Base-by-base conservation (phyloP, 1,140 invertebrate species). In the Bombus breviceps region DNA sequence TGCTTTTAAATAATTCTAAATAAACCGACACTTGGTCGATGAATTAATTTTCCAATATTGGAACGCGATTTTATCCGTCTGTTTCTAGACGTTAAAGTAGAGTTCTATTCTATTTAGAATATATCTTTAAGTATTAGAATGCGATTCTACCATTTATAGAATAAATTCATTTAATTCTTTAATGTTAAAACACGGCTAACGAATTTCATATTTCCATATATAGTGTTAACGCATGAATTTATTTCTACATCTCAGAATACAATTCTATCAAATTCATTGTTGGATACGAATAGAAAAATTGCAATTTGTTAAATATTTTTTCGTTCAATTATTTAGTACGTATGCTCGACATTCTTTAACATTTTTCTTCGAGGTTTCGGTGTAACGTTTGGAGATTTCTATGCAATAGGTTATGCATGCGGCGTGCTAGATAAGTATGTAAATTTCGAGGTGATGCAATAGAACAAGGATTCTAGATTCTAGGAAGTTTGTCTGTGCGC, bases 351-450 rank as follows among this genome's bases (percentile, higher is more conserved):
- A 13, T 71, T 28, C 25, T 13, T 1, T 0, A 25, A 22, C 22
- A 25, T 28, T 25, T 41, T 72, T n/a, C 39, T 15, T 15, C 4
- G 10, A n/a, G 2, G 15, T 28, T 59, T 28, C 10, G 25, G 13
- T 15, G 39, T 34, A 53, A 74, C 43, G 47, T 22, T 53, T n/a
- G 25, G 39, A 72, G 47, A 75, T 75, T 34, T 34, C 47, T 25
- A 1, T 32, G 47, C 32, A 57, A 53, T 37, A 12, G 10, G 47
- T n/a, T 47, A 59, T 28, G 74, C n/a, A 59, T 28, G 53, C 74
- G 37, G 37, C 53, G 25, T 28, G 47, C 5, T 59, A 76, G 74
- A 76, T 76, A 76, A 76, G 53, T n/a, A 76, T 76, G 74, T 18
- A 59, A 76, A 76, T 76, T 39, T 59, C 34, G 5, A 10, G 1